Base-by-base conservation (phyloP, 2,797 vertebrate genomes). In the Syndactyla subalaris region DNA sequence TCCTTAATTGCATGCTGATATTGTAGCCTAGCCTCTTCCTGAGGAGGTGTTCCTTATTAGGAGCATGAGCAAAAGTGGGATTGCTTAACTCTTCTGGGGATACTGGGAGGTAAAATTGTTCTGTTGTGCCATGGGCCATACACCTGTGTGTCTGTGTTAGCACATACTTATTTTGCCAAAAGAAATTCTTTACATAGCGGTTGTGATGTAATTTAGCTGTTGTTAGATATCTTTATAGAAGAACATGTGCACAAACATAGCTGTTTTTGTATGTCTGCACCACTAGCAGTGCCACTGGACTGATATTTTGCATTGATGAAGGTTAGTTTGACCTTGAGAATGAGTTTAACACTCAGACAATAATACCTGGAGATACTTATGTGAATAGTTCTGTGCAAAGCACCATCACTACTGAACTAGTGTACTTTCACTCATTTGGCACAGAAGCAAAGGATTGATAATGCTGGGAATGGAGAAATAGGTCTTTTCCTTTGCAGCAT, bases 171-270 rank as follows among this genome's bases (percentile, higher is more conserved):
- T 55, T 83, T 71, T 45, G 43, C 5, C 29, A 27, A 7, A 41
- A 68, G 45, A 83, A 90, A 38, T 57, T 57, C 14, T 57, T 77
- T 74, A 22, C 0, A 0, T 8, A 34, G 46, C 22, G 16, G 19
- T 36, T 65, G 29, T 68, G 62, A 52, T 27, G 16, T 7, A 39
- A 51, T 55, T 81, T 62, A 52, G 14, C 16, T 41, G 8, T 74
- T 48, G 17, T 43, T 54, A 30, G 30, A 1, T 30, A 43, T 75
- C 38, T 48, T 72, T 45, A 9, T 4, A 67, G 68, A 24, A 59
- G 27, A 70, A 27, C 2, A 3, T 0, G 3, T 39, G 20, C 17
- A 67, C 14, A 7, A 43, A 1, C 52, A 14, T 11, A 41, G n/a
- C 49, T 86, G 4, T 2, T 55, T 63, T 54, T 0, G 0, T 18